These are phyloP conservation scores for Umimayanthus chanpuru DNA, from an alignment of 92 coral and sea anemone genomes.

Conservation along the genomic window DNA sequence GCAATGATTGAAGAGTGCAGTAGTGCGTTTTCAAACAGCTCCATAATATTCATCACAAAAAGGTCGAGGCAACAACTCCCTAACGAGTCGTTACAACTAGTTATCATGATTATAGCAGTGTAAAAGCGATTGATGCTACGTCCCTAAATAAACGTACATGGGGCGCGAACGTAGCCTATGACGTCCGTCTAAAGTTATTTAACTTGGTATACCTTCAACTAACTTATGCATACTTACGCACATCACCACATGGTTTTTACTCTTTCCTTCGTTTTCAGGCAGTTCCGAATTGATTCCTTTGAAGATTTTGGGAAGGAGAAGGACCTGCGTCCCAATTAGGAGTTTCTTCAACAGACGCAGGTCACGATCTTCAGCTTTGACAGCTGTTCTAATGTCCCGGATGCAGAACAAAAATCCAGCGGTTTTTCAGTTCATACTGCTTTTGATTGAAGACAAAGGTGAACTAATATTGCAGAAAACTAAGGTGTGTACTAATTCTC, in stretches of 20 bases:
- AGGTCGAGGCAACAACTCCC: too few species aligned
- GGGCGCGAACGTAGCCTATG: too few species aligned
- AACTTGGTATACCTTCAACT: background rate
- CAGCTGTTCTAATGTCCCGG: slow-evolving; percentile 4
- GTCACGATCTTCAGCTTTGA: background rate
- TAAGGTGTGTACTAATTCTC: too few species aligned
- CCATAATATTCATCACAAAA: too few species aligned
- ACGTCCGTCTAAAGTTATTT: too few species aligned
- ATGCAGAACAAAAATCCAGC: background rate
- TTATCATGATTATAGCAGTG: too few species aligned
- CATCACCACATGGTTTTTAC: background rate
- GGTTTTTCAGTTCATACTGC: slow-evolving; percentile 10
- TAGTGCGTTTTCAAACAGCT: too few species aligned
- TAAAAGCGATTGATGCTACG: too few species aligned
- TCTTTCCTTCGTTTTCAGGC: background rate
- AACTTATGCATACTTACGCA: too few species aligned
- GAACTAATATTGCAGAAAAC: background rate
- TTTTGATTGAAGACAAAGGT: background rate
- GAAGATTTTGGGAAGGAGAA: background rate
- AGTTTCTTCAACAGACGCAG: background rate
- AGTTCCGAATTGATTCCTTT: background rate
- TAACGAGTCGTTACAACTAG: too few species aligned
- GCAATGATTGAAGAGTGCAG: too few species aligned
- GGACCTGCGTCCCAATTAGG: background rate
- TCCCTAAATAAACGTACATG: too few species aligned